phyloP scores from a whole-genome alignment of 1,140 invertebrate species.

The Diachasma alloeum region DNA sequence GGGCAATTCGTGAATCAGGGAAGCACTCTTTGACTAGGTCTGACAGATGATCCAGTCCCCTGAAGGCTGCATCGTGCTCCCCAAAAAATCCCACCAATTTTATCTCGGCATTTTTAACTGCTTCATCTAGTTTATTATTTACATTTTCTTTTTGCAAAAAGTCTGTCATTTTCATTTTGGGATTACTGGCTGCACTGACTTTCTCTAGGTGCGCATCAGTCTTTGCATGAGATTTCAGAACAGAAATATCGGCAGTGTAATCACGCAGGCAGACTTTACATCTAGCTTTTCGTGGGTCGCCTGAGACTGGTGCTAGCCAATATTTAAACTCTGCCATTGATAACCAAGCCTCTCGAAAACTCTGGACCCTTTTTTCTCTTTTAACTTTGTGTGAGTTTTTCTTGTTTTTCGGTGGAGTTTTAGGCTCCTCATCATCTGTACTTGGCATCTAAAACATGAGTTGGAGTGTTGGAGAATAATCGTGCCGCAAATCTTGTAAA shows the following conservation, averaged over 20 bases:
- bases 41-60: constrained; percentile 14
- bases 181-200: background rate
- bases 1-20: constrained; percentile 28
- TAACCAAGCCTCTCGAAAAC: background rate
- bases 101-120: constrained; percentile 27
- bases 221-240: background rate
- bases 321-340: background rate
- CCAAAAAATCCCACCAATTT: constrained; percentile 27
- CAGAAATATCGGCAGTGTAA: background rate
- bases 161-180: background rate
- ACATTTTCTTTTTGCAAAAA: background rate
- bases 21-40: constrained; percentile 25
- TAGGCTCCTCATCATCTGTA: background rate
- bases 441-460: background rate
- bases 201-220: background rate
- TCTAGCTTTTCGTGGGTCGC: background rate
- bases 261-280: background rate
- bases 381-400: background rate
- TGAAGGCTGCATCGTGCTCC: constrained; percentile 26
- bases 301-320: background rate
- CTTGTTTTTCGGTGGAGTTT: background rate
- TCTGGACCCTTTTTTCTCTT: background rate
- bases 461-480: no score
- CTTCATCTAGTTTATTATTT: background rate
- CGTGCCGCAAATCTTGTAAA: no score